Conservation (phyloP, 1,140 invertebrate genomes). For the Ceratitis capitata region DNA sequence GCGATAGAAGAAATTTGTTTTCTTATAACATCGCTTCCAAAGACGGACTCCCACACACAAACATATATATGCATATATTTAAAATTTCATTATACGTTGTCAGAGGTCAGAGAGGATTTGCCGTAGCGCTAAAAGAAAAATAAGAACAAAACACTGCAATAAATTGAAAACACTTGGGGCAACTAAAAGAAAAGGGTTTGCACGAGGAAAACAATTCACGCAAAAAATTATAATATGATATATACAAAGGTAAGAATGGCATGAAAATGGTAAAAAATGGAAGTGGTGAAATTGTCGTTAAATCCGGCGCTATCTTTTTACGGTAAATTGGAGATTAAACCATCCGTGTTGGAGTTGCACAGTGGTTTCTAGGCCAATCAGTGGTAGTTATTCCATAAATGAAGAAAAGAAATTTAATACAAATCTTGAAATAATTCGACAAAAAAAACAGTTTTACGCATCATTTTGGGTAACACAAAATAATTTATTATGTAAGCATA, state of each 20-base stretch:
- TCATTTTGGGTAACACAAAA: too few relatives aligned
- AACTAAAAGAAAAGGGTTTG: neutral
- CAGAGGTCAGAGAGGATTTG: neutral
- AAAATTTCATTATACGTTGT: neutral
- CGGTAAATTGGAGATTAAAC: neutral
- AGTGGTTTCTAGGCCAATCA: neutral
- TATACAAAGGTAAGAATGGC: neutral
- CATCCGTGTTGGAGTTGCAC: neutral
- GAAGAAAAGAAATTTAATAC: neutral
- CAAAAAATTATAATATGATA: neutral
- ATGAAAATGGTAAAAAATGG: neutral
- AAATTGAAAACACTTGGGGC: neutral
- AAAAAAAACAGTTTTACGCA: neutral
- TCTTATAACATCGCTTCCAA: too few relatives aligned
- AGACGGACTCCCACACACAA: too few relatives aligned
- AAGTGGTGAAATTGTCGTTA: neutral
- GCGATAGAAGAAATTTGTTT: neutral
- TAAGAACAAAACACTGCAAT: neutral
- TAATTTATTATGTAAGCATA: neutral
- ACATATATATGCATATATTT: neutral
- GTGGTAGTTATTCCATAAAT: too few relatives aligned
- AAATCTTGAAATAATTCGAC: neutral
- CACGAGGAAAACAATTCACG: neutral
- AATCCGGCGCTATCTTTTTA: neutral
- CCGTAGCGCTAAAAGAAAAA: too few relatives aligned